Percentiles rank a stretch among this genome's conserved stretches.
These are phyloP conservation scores for Drosophila micromelanica DNA, from an alignment of 1,140 invertebrate species.

Conservation along the genomic window DNA sequence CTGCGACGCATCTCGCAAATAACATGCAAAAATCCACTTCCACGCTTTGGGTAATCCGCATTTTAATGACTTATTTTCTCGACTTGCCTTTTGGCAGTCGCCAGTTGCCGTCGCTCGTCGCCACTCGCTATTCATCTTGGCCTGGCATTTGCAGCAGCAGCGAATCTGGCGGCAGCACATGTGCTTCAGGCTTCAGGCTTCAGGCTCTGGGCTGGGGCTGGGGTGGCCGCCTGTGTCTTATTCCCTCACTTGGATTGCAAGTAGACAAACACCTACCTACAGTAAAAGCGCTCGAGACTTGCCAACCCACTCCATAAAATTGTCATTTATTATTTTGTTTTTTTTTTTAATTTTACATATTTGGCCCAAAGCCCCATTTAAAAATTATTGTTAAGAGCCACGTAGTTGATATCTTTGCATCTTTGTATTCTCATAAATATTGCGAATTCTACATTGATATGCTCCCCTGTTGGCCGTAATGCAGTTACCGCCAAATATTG, in stretches of 20 bases:
- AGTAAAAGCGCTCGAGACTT: conserved; percentile 10
- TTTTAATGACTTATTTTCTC: conserved; percentile 82
- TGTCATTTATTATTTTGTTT: conserved; percentile 81
- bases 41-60: conserved; percentile 79
- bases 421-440: neutral
- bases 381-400: conserved; percentile 24
- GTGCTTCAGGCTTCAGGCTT: conserved; percentile 29
- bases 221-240: conserved; percentile 29
- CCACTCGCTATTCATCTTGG: neutral
- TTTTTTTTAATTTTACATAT: conserved; percentile 58
- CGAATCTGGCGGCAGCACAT: conserved; percentile 41
- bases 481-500: conserved; percentile 56
- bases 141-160: neutral
- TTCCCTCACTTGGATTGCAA: conserved; percentile 16
- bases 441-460: no score
- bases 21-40: conserved; percentile 79
- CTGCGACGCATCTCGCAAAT: conserved; percentile 65
- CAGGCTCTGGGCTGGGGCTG: no score
- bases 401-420: neutral
- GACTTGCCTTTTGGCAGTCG: conserved; percentile 69
- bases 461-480: conserved; percentile 11
- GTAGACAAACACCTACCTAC: conserved; percentile 68
- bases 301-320: conserved; percentile 62
- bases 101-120: neutral
- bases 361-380: neutral